phyloP scores from a whole-genome alignment of 1,140 invertebrate species.

The Pomacea maculata region DNA sequence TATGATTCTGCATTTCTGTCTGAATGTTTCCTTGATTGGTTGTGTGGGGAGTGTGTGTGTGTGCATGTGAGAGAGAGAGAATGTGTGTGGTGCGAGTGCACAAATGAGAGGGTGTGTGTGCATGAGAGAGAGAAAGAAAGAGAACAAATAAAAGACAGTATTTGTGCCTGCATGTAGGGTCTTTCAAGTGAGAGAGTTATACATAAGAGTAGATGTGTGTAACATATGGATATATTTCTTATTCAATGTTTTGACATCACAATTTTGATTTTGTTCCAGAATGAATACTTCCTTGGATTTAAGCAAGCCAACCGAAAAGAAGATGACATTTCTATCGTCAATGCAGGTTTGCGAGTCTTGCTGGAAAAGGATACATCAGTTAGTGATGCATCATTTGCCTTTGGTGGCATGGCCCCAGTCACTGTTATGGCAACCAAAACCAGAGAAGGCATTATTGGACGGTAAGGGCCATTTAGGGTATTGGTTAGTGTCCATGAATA shows the following conservation, averaged over 20 bases:
- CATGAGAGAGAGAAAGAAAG: background rate
- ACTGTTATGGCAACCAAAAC: slow-evolving; percentile 82
- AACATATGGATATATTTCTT: background rate
- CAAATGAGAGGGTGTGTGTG: slow-evolving; percentile 4
- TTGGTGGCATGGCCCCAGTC: slow-evolving; percentile 90
- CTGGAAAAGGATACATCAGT: slow-evolving; percentile 67
- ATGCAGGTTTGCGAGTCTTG: slow-evolving; percentile 68
- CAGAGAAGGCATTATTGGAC: slow-evolving; percentile 72
- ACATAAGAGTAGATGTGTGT: too few relatives aligned
- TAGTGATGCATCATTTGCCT: slow-evolving; percentile 75
- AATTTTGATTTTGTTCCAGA: slow-evolving; percentile 49
- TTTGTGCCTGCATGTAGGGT: background rate
- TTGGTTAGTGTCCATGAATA: too few relatives aligned
- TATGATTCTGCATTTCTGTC: background rate
- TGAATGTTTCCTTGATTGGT: background rate
- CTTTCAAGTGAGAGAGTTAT: background rate
- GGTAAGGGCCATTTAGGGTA: slow-evolving; percentile 56
- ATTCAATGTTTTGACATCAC: background rate
- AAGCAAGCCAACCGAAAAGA: slow-evolving; percentile 91
- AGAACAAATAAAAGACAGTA: background rate
- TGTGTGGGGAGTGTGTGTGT: background rate
- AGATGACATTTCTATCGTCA: slow-evolving; percentile 95
- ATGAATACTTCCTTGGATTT: slow-evolving; percentile 81
- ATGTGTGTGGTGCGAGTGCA: background rate
- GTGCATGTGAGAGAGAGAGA: background rate